Percentiles rank a stretch among this genome's conserved stretches.
phyloP scores from a whole-genome alignment of 2,113 vertebrate species.

The Muscicapa adusta region DNA sequence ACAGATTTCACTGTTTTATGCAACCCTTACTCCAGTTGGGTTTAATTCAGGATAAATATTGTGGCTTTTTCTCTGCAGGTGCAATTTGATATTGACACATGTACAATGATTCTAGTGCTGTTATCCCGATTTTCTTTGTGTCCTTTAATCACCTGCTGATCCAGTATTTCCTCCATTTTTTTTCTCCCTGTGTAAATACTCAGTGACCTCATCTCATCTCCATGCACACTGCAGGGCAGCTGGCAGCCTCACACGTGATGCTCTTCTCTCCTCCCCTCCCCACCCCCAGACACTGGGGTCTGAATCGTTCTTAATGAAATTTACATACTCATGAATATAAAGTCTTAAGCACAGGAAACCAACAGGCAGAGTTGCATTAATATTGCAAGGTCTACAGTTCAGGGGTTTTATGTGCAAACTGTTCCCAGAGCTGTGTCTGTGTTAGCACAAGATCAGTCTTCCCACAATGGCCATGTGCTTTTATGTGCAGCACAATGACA shows the following conservation, averaged over 20 bases:
- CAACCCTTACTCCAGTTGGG: not conserved
- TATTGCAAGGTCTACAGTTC: not conserved
- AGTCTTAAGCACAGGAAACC: constrained; percentile 18
- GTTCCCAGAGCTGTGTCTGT: not conserved
- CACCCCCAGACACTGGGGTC: not conserved
- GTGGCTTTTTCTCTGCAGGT: constrained; percentile 1
- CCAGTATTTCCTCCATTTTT: not conserved
- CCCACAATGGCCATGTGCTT: not conserved
- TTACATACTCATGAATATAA: constrained; percentile 48
- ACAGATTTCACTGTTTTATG: not conserved
- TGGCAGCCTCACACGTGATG: not conserved
- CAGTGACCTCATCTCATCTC: constrained; percentile 28
- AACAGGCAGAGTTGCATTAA: not conserved
- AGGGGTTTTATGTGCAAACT: not conserved
- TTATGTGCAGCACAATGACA: not conserved
- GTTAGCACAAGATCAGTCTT: not conserved
- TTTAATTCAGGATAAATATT: constrained; percentile 4
- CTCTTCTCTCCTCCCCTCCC: not conserved
- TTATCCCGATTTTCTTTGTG: not conserved
- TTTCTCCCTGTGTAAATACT: not conserved
- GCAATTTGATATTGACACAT: not conserved
- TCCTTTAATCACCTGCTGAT: constrained; percentile 22
- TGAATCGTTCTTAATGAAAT: constrained; percentile 60
- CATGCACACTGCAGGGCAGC: not conserved
- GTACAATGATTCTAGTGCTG: not conserved